Base-by-base conservation (phyloP, 1,140 invertebrate species). In the Prorops nasuta region DNA sequence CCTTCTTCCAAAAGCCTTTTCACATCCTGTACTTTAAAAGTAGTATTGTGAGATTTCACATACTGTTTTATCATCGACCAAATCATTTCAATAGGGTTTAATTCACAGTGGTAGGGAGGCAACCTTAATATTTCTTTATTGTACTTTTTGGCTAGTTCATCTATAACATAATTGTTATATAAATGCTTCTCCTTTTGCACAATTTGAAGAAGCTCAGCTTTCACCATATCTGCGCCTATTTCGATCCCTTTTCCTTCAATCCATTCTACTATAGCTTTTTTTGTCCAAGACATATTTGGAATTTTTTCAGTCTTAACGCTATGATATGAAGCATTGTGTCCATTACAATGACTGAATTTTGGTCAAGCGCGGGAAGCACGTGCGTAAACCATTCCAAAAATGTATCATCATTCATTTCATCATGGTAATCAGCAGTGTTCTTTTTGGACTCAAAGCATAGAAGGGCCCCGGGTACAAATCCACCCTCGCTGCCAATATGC, bases 51-150 rank as follows among this genome's bases (percentile, higher is more conserved):
- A n/a, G n/a, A n/a, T n/a, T n/a, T n/a, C n/a, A n/a, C n/a, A n/a
- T n/a, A 34, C 9, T 4, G 3, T n/a, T 48, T 48, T 16, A 48
- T 15, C 36, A 39, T 28, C 16, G 12, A 24, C 46, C 28, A 48
- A 7, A 41, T n/a, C 18, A 48, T 31, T 48, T 48, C 38, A 20
- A 41, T 48, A 0, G 46, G 38, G 35, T 48, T 41, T 3, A 48
- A 16, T 17, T 48, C 38, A 12, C 38, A 41, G n/a, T 41, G 37
- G 17, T 48, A 41, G 2, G 46, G 46, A 18, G 46, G 38, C 32
- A 48, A 18, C 21, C 46, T n/a, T 8, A 48, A 28, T n/a, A 48
- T 20, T 3, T 2, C 34, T 17, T 48, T 40, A 14, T 22, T 17
- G 3, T 22, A 6, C 9, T 15, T 10, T 18, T 31, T 16, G 20